A percentile compares a stretch with the other conserved stretches of the same genome.
Evolutionary conservation across 2,888 invertebrate species (phyloP).

Genomic region (Nomada fabriciana): DNA sequence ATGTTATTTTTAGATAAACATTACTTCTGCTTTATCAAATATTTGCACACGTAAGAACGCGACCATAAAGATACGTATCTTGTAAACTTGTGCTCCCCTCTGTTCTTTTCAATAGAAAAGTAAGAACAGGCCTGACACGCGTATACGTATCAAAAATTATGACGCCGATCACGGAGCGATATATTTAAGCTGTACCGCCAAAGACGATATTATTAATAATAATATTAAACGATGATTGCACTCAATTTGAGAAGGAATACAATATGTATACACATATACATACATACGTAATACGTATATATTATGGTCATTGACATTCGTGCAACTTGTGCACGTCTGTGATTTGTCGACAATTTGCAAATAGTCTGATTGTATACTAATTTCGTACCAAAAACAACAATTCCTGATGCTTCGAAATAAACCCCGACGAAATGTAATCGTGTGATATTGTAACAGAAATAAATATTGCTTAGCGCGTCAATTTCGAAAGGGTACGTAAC

Average conservation of each 20-base stretch:
- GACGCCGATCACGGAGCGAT: background rate
- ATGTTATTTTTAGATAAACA: conserved; percentile 15
- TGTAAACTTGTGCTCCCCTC: background rate
- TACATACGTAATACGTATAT: background rate
- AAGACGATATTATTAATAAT: background rate
- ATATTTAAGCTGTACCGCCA: background rate
- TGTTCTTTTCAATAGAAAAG: background rate
- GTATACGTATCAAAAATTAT: background rate
- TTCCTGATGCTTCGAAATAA: background rate
- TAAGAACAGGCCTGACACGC: background rate
- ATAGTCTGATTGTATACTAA: background rate
- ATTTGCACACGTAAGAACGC: background rate
- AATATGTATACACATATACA: background rate
- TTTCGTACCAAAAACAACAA: background rate
- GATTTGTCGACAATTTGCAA: background rate
- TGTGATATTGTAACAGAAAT: background rate
- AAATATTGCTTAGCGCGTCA: background rate
- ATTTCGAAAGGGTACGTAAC: conserved; percentile 16
- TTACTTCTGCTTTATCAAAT: background rate
- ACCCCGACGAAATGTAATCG: background rate
- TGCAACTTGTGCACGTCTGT: background rate
- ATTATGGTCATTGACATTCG: background rate
- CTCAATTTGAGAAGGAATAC: background rate
- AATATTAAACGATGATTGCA: conserved; percentile 28
- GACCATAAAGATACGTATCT: background rate